Evolutionary conservation across 2,113 vertebrate species (phyloP).

Genomic region (Pteropus alecto): DNA sequence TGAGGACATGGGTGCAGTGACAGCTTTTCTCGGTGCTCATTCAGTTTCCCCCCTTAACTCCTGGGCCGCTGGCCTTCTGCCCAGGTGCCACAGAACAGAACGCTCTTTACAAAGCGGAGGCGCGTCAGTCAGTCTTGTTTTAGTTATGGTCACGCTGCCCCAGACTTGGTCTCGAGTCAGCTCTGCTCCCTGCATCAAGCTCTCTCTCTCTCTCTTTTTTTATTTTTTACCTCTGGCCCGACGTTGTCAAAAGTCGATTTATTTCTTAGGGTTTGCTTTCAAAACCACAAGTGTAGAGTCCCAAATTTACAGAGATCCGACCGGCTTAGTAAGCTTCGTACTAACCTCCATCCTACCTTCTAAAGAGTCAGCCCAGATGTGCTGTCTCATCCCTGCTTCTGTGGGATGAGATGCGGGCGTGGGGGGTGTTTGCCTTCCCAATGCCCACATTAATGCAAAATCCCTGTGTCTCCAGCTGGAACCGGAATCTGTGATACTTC

Average conservation of each 20-base stretch:
- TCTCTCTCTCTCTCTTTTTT: neutral
- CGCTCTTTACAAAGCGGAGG: neutral
- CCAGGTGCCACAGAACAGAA: accelerated
- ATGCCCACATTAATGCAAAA: neutral
- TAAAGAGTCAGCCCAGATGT: neutral
- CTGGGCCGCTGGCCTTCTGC: neutral
- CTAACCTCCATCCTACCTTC: neutral
- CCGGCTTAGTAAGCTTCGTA: neutral
- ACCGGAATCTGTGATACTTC: neutral
- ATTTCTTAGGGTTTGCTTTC: neutral
- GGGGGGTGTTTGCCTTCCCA: neutral
- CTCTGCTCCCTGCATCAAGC: neutral
- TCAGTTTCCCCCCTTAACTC: neutral
- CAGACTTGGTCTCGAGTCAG: neutral
- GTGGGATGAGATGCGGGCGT: neutral
- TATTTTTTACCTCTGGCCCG: neutral
- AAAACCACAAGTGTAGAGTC: neutral
- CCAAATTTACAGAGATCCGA: neutral
- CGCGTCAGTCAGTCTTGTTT: neutral
- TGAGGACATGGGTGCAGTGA: neutral
- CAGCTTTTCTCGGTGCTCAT: neutral
- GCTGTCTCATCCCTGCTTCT: neutral
- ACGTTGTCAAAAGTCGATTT: neutral
- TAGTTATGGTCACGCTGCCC: too few relatives aligned
- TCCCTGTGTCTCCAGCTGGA: neutral